Conservation (phyloP, 1,140 invertebrate genomes). For the Maniola jurtina region DNA sequence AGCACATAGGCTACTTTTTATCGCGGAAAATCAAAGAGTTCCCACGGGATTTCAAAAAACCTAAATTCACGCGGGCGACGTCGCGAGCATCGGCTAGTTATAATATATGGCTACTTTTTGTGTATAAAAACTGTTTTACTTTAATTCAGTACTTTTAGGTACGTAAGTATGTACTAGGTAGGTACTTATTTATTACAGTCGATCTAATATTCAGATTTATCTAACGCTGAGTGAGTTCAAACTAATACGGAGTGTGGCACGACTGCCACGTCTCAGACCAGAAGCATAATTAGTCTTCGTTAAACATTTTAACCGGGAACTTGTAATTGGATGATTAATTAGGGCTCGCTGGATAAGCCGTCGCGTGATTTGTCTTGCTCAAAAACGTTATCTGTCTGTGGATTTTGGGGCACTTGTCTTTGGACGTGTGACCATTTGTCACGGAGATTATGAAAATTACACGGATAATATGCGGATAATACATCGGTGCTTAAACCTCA, state of each 20-base stretch:
- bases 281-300: conserved; percentile 30
- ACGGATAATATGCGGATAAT: not conserved
- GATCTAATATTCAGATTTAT: not conserved
- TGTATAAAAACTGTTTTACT: too few species aligned
- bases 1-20: too few species aligned
- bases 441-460: conserved; percentile 8
- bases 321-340: conserved; percentile 38
- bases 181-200: not conserved
- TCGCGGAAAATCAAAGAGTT: too few species aligned
- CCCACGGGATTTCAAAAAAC: too few species aligned
- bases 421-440: conserved; percentile 8
- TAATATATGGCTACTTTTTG: too few species aligned
- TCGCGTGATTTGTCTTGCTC: conserved; percentile 27
- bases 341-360: conserved; percentile 25
- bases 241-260: not conserved
- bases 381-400: conserved; percentile 19
- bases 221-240: not conserved
- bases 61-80: too few species aligned
- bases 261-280: not conserved
- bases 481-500: not conserved
- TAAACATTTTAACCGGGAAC: conserved; percentile 29
- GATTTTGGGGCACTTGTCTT: conserved; percentile 8
- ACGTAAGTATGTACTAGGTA: too few species aligned
- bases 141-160: too few species aligned
- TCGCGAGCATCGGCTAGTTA: too few species aligned